These are phyloP conservation scores for Lagocephalus sceleratus DNA, from an alignment of 2,797 vertebrate genomes.

Conservation along the genomic window DNA sequence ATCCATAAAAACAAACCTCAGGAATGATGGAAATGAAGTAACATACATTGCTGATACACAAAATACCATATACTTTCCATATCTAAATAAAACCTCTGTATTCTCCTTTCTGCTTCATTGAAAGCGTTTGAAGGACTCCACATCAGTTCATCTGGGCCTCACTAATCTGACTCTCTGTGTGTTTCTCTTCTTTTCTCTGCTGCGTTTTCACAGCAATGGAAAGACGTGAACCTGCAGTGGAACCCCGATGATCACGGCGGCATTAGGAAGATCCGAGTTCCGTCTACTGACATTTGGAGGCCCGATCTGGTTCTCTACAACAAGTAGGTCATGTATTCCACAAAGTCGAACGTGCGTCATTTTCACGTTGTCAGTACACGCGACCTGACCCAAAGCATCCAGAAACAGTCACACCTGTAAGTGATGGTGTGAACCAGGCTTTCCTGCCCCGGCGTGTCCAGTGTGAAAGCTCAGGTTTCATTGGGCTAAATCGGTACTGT, in stretches of 20 bases:
- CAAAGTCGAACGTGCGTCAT: constrained; percentile 16
- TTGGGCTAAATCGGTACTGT: constrained; percentile 62
- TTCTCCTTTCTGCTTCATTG: neutral
- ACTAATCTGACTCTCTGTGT: neutral
- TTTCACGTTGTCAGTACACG: constrained; percentile 4
- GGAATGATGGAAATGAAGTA: neutral
- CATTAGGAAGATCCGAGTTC: constrained; percentile 88
- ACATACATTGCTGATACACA: neutral
- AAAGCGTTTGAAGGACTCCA: too few relatives aligned
- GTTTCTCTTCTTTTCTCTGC: neutral
- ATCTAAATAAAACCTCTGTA: neutral
- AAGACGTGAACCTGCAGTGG: constrained; percentile 88
- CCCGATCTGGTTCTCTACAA: constrained; percentile 94
- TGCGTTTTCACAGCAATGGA: constrained; percentile 83
- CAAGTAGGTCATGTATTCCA: constrained; percentile 77
- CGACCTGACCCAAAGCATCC: constrained; percentile 4
- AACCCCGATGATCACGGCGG: constrained; percentile 87
- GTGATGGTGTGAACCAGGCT: constrained; percentile 33
- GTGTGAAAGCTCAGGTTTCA: constrained; percentile 63
- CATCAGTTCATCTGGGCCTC: too few relatives aligned
- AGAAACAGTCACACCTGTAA: constrained; percentile 28
- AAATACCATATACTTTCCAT: neutral
- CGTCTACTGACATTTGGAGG: constrained; percentile 87
- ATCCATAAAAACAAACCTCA: neutral
- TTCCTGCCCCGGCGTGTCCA: constrained; percentile 20